Evolutionary conservation across 2,888 invertebrate genomes (phyloP).

Genomic region (Drosophila putrida): DNA sequence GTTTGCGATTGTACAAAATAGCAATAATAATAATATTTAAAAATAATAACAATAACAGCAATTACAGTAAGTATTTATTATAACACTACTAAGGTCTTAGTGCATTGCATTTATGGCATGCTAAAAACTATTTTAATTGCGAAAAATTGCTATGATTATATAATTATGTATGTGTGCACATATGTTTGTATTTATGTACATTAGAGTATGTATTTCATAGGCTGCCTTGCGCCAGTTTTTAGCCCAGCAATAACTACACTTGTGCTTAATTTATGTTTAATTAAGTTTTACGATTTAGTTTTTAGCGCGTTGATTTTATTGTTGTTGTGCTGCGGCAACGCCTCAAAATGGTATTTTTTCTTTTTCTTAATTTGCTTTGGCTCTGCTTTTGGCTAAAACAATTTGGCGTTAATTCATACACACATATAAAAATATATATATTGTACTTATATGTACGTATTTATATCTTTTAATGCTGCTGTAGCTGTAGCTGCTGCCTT

Average conservation of each 20-base stretch:
- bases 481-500: conserved; percentile 19
- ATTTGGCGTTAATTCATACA: conserved; percentile 20
- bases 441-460: conserved; percentile 32
- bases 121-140: conserved; percentile 38
- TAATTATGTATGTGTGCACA: conserved; percentile 52
- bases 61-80: conserved; percentile 13
- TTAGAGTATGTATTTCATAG: conserved; percentile 23
- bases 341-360: conserved; percentile 45
- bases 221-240: conserved; percentile 68
- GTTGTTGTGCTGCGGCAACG: conserved; percentile 61
- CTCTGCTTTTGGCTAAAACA: neutral
- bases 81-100: conserved; percentile 10
- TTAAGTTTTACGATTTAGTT: conserved; percentile 47
- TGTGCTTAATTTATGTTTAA: conserved; percentile 53
- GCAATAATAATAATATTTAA: conserved; percentile 10
- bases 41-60: conserved; percentile 16
- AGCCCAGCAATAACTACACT: conserved; percentile 56
- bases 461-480: conserved; percentile 38
- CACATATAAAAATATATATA: conserved; percentile 37
- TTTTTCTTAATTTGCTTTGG: conserved; percentile 16
- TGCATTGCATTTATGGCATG: conserved; percentile 21
- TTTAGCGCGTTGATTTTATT: conserved; percentile 30
- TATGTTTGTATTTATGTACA: conserved; percentile 10
- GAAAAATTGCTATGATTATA: conserved; percentile 55
- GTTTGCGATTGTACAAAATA: conserved; percentile 3